Percentiles rank a stretch among this genome's conserved stretches.
These are phyloP conservation scores for Mythimna lalbum DNA, from an alignment of 2,888 invertebrate species.

Conservation along the genomic window DNA sequence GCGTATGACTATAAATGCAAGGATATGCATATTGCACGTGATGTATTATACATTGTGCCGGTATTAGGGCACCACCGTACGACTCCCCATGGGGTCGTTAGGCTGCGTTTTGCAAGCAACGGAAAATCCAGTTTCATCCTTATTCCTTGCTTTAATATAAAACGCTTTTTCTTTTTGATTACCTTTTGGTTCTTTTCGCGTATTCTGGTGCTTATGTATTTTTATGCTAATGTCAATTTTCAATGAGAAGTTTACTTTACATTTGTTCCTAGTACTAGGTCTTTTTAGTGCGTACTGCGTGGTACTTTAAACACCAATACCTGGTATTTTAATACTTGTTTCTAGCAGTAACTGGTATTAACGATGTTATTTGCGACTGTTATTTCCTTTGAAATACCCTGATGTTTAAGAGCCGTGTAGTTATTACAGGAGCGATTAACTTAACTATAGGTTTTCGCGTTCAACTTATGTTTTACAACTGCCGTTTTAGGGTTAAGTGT, in stretches of 20 bases:
- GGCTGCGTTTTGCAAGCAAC: slow-evolving; percentile 48
- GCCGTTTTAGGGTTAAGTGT: slow-evolving; percentile 49
- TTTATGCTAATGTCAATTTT: neutral
- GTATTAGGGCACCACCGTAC: slow-evolving; percentile 19
- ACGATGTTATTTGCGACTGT: slow-evolving; percentile 25
- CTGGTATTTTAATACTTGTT: slow-evolving; percentile 28
- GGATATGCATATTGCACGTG: slow-evolving; percentile 27
- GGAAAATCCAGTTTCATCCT: slow-evolving; percentile 48
- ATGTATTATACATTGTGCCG: slow-evolving; percentile 32
- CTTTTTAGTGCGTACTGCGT: slow-evolving; percentile 2
- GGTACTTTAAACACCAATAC: slow-evolving; percentile 19
- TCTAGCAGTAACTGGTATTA: slow-evolving; percentile 15
- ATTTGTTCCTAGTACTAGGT: neutral
- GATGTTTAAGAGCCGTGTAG: slow-evolving; percentile 28
- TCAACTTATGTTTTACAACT: slow-evolving; percentile 48
- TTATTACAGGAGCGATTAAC: slow-evolving; percentile 50
- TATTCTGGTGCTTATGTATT: slow-evolving; percentile 17
- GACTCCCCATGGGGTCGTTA: slow-evolving; percentile 45
- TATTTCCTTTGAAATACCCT: slow-evolving; percentile 38
- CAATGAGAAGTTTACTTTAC: slow-evolving; percentile 3
- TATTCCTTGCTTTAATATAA: slow-evolving; percentile 18
- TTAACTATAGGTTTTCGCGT: slow-evolving; percentile 47
- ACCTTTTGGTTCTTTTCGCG: slow-evolving; percentile 7
- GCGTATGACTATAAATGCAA: slow-evolving; percentile 13
- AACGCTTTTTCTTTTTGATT: slow-evolving; percentile 23